A percentile compares a stretch with the other conserved stretches of the same genome.
These are phyloP conservation scores for Nasonia oneida DNA, from an alignment of 2,888 invertebrate genomes.

Conservation along the genomic window DNA sequence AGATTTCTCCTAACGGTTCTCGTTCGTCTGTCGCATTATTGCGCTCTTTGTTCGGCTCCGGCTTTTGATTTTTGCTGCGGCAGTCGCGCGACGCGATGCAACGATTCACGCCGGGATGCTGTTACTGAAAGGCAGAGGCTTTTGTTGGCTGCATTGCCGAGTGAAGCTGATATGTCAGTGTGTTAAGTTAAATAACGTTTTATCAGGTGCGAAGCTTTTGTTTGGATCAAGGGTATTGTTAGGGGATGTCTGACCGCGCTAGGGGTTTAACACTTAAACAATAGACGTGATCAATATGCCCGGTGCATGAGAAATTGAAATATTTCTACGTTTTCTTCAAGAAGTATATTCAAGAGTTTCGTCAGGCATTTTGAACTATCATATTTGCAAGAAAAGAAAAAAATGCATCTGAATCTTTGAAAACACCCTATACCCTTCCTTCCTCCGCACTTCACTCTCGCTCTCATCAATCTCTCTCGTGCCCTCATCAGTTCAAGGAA, in stretches of 20 bases:
- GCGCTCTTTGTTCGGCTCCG: conserved; percentile 1
- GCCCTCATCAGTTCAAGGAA: conserved; percentile 19
- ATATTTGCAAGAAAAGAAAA: no score
- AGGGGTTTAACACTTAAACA: no score
- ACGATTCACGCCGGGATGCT: no score
- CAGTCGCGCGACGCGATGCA: background rate
- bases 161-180: background rate
- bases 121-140: background rate
- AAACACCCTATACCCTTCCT: background rate
- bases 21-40: background rate
- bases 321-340: no score
- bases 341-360: no score
- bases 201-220: background rate
- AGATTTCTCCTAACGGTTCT: conserved; percentile 11
- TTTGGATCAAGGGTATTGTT: background rate
- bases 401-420: background rate
- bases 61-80: conserved; percentile 21
- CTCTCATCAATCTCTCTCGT: conserved; percentile 39
- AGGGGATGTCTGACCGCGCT: no score
- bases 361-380: no score
- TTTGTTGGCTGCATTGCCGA: background rate
- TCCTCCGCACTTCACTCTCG: conserved; percentile 16
- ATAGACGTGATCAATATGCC: no score
- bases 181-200: background rate
- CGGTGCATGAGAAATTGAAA: no score